Percentiles rank a stretch among this genome's conserved stretches.
Evolutionary conservation across 2,888 invertebrate genomes (phyloP).

Genomic region (Lymantria monacha): DNA sequence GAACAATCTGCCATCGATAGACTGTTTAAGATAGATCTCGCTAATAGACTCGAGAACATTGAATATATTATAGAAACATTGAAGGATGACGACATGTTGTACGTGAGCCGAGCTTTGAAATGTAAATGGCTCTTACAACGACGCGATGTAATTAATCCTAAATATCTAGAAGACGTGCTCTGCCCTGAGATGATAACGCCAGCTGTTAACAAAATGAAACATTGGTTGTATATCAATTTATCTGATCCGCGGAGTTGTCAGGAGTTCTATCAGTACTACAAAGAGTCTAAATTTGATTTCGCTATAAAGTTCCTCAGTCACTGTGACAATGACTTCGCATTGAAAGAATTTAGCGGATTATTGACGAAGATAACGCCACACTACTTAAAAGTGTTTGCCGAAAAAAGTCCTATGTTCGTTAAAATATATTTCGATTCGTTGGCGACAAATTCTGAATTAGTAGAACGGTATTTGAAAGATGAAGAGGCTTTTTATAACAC

Average conservation of each 20-base stretch:
- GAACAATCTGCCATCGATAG: constrained; percentile 51
- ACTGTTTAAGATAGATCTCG: constrained; percentile 61
- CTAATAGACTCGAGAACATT: constrained; percentile 45
- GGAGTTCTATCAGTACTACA: constrained; percentile 54
- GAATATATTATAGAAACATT: constrained; percentile 52
- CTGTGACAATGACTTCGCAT: constrained; percentile 46
- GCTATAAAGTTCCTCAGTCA: constrained; percentile 49
- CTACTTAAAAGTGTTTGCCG: constrained; percentile 49
- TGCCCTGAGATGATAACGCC: constrained; percentile 56
- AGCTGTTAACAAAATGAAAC: constrained; percentile 48
- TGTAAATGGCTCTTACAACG: constrained; percentile 52
- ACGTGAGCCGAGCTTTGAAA: constrained; percentile 58
- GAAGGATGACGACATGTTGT: constrained; percentile 59
- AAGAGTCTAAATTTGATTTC: constrained; percentile 31
- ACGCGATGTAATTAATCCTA: constrained; percentile 48
- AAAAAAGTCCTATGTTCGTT: constrained; percentile 43
- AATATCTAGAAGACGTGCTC: constrained; percentile 48
- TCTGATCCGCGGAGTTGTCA: constrained; percentile 40
- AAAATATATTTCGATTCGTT: constrained; percentile 49
- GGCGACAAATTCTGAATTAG: constrained; percentile 28
- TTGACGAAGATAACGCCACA: constrained; percentile 45
- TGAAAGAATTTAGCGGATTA: constrained; percentile 36
- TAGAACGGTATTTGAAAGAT: constrained; percentile 30
- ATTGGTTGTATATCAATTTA: constrained; percentile 45
- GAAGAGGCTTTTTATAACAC: constrained; percentile 39